Percentiles rank a stretch among this genome's conserved stretches.
Evolutionary conservation across 2,113 vertebrate genomes (phyloP).

Genomic region (Cinclus cinclus): DNA sequence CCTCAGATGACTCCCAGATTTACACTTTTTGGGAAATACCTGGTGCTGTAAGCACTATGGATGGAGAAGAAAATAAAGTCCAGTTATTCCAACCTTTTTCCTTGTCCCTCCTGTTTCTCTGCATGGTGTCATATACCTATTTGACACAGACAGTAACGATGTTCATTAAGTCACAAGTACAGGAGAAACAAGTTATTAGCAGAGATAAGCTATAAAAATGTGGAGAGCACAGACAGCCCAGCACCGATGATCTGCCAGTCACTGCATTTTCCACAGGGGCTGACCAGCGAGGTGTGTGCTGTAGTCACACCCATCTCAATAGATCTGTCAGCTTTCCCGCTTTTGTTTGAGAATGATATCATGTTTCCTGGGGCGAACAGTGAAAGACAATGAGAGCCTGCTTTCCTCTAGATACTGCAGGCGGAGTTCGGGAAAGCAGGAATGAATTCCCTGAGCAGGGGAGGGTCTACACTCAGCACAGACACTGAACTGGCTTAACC

Average conservation of each 20-base stretch:
- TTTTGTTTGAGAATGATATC: slow-evolving; percentile 84
- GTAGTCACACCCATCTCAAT: slow-evolving; percentile 76
- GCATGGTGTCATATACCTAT: rapidly evolving
- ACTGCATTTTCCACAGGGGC: slow-evolving; percentile 39
- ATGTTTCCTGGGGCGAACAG: slow-evolving; percentile 78
- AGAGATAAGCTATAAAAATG: background rate
- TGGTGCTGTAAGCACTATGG: background rate
- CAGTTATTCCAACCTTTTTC: background rate
- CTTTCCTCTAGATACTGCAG: slow-evolving; percentile 77
- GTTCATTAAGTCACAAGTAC: background rate
- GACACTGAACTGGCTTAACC: slow-evolving; percentile 69
- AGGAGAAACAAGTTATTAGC: background rate
- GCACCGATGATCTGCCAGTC: background rate
- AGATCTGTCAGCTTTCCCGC: slow-evolving; percentile 84
- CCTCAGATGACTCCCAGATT: background rate
- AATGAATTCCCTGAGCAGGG: slow-evolving; percentile 69
- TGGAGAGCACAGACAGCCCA: background rate
- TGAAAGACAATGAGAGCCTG: slow-evolving; percentile 77
- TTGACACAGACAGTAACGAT: background rate
- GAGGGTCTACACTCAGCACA: slow-evolving; percentile 28
- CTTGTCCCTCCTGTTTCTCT: background rate
- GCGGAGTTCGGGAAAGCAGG: slow-evolving; percentile 79
- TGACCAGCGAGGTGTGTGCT: slow-evolving; percentile 66
- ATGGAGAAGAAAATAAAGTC: background rate
- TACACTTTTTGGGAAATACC: background rate